Percentiles rank a stretch among this genome's conserved stretches.
Evolutionary conservation across 2,113 vertebrate genomes (phyloP).

Genomic region (Balaeniceps rex): DNA sequence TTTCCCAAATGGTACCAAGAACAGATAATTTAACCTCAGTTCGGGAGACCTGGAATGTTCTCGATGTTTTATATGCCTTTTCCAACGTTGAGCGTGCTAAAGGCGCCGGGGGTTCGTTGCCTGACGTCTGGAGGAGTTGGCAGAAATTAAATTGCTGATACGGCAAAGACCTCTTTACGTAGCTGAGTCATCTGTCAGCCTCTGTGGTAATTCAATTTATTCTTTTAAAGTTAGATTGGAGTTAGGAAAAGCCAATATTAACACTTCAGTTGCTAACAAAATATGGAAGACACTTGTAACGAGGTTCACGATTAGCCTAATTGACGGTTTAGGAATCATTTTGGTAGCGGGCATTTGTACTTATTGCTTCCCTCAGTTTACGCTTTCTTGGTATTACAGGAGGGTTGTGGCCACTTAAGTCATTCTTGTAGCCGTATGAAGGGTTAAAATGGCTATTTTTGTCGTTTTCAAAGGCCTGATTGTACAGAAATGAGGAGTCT

Average conservation of each 20-base stretch:
- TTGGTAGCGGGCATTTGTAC: not conserved
- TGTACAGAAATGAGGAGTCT: not conserved
- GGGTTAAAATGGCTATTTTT: not conserved
- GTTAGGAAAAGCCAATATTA: not conserved
- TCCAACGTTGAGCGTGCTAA: fast-evolving
- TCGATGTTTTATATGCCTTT: not conserved
- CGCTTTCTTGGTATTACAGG: not conserved
- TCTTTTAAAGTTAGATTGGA: not conserved
- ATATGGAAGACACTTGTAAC: not conserved
- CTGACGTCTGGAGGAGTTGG: not conserved
- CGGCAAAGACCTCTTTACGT: not conserved
- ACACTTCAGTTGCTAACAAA: not conserved
- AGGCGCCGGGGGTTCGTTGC: not conserved
- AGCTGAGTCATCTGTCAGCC: not conserved
- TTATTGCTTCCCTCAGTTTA: fast-evolving
- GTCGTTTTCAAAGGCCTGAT: not conserved
- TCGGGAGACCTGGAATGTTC: not conserved
- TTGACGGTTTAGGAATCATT: not conserved
- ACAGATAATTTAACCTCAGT: not conserved
- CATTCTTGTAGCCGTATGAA: fast-evolving
- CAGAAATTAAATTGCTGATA: not conserved
- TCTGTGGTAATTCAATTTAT: not conserved
- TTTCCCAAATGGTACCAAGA: conserved; percentile 45
- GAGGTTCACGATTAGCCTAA: not conserved
- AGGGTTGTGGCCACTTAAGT: fast-evolving